Base-by-base conservation (phyloP, 2,797 vertebrate species). In the Enteromius trimaculatus region DNA sequence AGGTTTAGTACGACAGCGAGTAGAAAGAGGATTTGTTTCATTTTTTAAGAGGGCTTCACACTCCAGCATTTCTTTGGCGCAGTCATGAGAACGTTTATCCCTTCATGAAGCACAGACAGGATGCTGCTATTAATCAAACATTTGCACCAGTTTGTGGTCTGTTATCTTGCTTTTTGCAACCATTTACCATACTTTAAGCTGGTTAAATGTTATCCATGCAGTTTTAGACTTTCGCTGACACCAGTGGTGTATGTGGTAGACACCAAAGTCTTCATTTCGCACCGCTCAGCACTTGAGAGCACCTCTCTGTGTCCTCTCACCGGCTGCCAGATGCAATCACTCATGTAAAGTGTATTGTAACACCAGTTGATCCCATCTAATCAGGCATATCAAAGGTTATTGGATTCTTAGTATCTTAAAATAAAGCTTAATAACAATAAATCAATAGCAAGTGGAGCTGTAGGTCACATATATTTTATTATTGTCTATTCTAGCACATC, bases 31-130 rank as follows among this genome's bases (percentile, higher is more conserved):
- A 31, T 64, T 31, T 6, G 60, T 62, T 64, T 8, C 0, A 34
- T 64, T 78, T 78, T 34, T 79, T 39, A 68, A 47, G 55, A 53
- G 64, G 62, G 77, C 77, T 65, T 69, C 39, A 68, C 29, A 79
- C 21, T 72, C 60, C 23, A 42, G 37, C 23, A 82, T 68, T 82
- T 34, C 47, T 68, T 76, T 29, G 55, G 16, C 9, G 37, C 31
- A 23, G 17, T 37, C 60, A n/a, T 68, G 62, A 55, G 49, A 82
- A 77, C 49, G 58, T 68, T 51, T 70, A 80, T 55, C 58, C 16
- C 14, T 53, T 81, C 16, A 58, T 49, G 34, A 42, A 55, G 71
- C 29, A 53, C 23, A 65, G 31, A 51, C 44, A 13, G 31, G 68
- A 62, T 34, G 79, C 79, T 81, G 68, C 39, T 49, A 49, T 49